A percentile compares a stretch with the other conserved stretches of the same genome.
Conservation (phyloP, 2,888 invertebrate genomes). For the Eristalis intricaria region DNA sequence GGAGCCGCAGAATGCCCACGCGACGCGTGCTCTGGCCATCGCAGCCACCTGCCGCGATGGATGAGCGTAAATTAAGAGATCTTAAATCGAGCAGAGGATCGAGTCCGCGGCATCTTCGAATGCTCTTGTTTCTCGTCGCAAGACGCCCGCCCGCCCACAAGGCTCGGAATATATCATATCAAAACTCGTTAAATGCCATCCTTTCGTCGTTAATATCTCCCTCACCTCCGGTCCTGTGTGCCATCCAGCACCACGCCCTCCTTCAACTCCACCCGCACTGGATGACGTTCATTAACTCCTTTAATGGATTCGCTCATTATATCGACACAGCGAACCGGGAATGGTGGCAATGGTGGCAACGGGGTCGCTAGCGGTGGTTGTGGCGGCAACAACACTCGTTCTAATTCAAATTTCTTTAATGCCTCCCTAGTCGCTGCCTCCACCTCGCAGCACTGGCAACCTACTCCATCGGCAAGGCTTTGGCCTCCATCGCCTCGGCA, state of each 20-base stretch:
- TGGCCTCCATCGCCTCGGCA: neutral
- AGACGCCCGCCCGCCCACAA: no score
- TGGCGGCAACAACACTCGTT: neutral
- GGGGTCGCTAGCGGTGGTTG: no score
- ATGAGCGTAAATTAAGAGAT: no score
- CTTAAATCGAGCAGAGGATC: neutral
- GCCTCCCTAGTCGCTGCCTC: neutral
- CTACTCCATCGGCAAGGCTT: no score
- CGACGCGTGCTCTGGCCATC: no score
- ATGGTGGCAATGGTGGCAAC: neutral
- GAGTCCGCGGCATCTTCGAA: neutral
- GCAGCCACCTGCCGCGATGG: no score
- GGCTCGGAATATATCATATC: neutral
- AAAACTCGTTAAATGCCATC: slow-evolving; percentile 25
- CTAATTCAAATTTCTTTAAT: slow-evolving; percentile 22
- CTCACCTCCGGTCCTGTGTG: neutral
- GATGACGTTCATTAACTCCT: slow-evolving; percentile 26
- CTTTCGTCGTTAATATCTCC: slow-evolving; percentile 21
- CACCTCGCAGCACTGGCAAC: no score
- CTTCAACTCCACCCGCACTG: neutral
- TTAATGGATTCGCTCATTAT: slow-evolving; percentile 19
- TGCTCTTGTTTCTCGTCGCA: no score
- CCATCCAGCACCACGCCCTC: neutral
- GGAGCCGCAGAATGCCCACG: neutral
- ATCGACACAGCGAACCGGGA: neutral